Conservation (phyloP, 92 coral and sea anemone species). For the Nematostella vectensis region DNA sequence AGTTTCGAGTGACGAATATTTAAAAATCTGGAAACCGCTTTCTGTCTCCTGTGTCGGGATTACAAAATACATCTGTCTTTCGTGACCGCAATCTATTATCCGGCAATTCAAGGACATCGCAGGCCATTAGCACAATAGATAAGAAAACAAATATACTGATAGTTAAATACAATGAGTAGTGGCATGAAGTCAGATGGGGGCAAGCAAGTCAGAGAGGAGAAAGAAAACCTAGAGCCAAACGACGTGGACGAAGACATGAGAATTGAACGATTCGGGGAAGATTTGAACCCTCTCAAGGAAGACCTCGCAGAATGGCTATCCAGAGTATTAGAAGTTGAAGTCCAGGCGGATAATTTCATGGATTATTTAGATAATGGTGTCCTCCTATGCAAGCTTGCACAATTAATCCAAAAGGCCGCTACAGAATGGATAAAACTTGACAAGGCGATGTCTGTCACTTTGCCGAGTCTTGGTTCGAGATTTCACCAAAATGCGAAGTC, state of each 20-base stretch:
- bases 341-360: slow-evolving; percentile 75
- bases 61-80: too few relatives aligned
- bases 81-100: too few relatives aligned
- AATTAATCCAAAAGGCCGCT: slow-evolving; percentile 73
- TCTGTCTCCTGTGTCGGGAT: too few relatives aligned
- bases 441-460: slow-evolving; percentile 33
- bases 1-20: too few relatives aligned
- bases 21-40: too few relatives aligned
- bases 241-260: slow-evolving; percentile 5
- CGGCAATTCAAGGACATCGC: too few relatives aligned
- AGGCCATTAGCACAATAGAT: too few relatives aligned
- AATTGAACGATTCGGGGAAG: slow-evolving; percentile 69
- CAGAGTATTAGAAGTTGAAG: slow-evolving; percentile 68
- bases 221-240: slow-evolving; percentile 14
- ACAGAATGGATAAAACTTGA: slow-evolving; percentile 37
- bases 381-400: slow-evolving; percentile 88
- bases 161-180: too few relatives aligned
- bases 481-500: slow-evolving; percentile 88
- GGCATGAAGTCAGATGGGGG: too few relatives aligned
- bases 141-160: too few relatives aligned
- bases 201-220: slow-evolving; percentile 5
- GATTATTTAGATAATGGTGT: slow-evolving; percentile 84
- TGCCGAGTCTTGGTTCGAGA: slow-evolving; percentile 58
- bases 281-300: slow-evolving; percentile 76
- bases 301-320: slow-evolving; percentile 88